Evolutionary conservation across 2,113 vertebrate genomes (phyloP).

Genomic region (Pitta sordida): DNA sequence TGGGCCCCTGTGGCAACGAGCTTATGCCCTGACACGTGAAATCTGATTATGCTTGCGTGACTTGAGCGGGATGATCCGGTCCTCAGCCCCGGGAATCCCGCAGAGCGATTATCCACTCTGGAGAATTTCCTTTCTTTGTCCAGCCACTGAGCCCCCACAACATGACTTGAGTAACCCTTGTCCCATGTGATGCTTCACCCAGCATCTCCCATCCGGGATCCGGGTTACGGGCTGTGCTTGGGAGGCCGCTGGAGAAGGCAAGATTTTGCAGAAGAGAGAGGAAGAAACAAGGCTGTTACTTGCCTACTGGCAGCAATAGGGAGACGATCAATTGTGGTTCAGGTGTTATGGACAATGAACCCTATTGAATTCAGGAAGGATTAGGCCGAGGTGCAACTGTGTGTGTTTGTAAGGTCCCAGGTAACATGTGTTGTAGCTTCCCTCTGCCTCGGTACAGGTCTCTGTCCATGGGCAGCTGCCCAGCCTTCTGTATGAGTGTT

Average conservation of each 20-base stretch:
- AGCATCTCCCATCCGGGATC: not conserved
- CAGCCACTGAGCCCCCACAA: accelerated
- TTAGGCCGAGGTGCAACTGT: not conserved
- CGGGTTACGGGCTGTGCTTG: accelerated
- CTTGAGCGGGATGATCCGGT: conserved; percentile 27
- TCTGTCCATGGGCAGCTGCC: not conserved
- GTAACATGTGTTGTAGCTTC: not conserved
- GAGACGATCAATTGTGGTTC: not conserved
- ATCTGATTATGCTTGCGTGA: conserved; percentile 23
- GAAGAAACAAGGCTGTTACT: not conserved
- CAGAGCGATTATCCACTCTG: not conserved
- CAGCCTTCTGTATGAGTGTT: not conserved
- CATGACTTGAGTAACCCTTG: accelerated
- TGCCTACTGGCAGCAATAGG: not conserved
- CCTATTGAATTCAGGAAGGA: not conserved
- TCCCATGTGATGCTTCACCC: not conserved
- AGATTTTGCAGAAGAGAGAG: not conserved
- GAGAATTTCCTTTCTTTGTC: conserved; percentile 3
- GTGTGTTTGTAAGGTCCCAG: not conserved
- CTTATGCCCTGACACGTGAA: not conserved
- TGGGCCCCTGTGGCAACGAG: not conserved
- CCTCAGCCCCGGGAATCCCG: not conserved
- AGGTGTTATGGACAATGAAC: not conserved
- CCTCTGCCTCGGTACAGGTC: not conserved
- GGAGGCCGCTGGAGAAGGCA: not conserved